These are phyloP conservation scores for Lagria hirta DNA, from an alignment of 2,888 invertebrate species.

Conservation along the genomic window DNA sequence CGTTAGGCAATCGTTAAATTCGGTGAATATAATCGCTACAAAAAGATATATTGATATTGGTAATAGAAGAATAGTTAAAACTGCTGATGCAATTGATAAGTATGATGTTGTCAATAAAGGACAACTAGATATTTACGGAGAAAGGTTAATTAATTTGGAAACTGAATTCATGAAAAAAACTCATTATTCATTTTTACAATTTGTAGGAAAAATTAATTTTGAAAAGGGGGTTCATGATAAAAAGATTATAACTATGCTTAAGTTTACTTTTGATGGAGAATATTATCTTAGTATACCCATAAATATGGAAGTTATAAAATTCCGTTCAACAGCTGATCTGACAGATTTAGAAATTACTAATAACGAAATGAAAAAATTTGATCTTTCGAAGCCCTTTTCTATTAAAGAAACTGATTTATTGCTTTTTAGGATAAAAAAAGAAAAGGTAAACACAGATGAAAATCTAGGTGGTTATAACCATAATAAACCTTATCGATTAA, in stretches of 20 bases:
- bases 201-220: conserved; percentile 6
- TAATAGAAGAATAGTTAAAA: conserved; percentile 1
- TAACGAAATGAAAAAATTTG: conserved; percentile 1
- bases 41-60: conserved; percentile 1
- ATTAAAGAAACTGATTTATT: conserved; percentile 2
- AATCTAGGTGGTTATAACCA: conserved; percentile 1
- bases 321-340: conserved; percentile 1
- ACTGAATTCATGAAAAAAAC: conserved; percentile 2
- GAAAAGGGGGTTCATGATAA: conserved; percentile 1
- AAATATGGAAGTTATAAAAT: conserved; percentile 4
- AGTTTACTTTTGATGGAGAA: conserved; percentile 4
- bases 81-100: conserved; percentile 1
- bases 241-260: conserved; percentile 1
- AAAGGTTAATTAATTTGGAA: conserved; percentile 1
- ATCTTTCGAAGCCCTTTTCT: conserved; percentile 1
- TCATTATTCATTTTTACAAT: conserved; percentile 6
- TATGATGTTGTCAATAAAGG: conserved; percentile 1
- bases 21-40: conserved; percentile 1
- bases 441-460: conserved; percentile 5
- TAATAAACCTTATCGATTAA: conserved; percentile 1
- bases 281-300: conserved; percentile 2
- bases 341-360: conserved; percentile 1
- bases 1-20: too few species aligned
- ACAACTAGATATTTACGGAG: conserved; percentile 1
- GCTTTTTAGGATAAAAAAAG: conserved; percentile 4